Evolutionary conservation across 2,797 vertebrate genomes (phyloP).

Genomic region (Pogonophryne albipinna): DNA sequence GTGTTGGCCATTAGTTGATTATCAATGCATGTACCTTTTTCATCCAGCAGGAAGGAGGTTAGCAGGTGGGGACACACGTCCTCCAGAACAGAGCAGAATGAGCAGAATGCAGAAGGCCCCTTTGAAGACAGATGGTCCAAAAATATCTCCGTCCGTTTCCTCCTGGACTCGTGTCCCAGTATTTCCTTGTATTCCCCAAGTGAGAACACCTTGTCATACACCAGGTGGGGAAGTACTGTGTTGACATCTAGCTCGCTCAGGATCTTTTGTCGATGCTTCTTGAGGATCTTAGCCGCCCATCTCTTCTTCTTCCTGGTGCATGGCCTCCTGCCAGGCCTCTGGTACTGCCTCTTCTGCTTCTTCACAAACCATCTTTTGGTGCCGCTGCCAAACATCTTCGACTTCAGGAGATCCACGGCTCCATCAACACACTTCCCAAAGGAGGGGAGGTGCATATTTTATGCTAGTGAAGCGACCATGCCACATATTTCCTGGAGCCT

Average conservation of each 20-base stretch:
- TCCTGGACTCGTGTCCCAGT: slow-evolving; percentile 83
- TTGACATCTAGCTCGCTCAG: slow-evolving; percentile 88
- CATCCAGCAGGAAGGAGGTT: slow-evolving; percentile 89
- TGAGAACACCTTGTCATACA: slow-evolving; percentile 91
- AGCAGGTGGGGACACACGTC: slow-evolving; percentile 92
- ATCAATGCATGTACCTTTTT: slow-evolving; percentile 87
- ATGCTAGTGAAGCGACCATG: slow-evolving; percentile 67
- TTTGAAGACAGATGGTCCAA: slow-evolving; percentile 90
- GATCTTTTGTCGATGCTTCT: slow-evolving; percentile 86
- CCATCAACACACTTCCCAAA: slow-evolving; percentile 70
- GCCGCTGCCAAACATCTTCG: slow-evolving; percentile 88
- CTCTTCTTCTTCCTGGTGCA: slow-evolving; percentile 82
- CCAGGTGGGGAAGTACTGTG: slow-evolving; percentile 89
- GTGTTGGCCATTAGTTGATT: slow-evolving; percentile 12
- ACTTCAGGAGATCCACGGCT: slow-evolving; percentile 65
- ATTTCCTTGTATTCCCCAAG: slow-evolving; percentile 91
- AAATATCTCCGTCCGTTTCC: slow-evolving; percentile 86
- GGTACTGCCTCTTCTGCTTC: slow-evolving; percentile 82
- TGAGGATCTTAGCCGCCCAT: slow-evolving; percentile 85
- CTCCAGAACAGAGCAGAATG: slow-evolving; percentile 91
- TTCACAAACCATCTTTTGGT: slow-evolving; percentile 88
- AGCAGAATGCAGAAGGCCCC: slow-evolving; percentile 88
- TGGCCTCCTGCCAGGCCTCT: slow-evolving; percentile 76
- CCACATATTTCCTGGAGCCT: slow-evolving; percentile 66
- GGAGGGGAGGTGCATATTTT: slow-evolving; percentile 79